Evolutionary conservation across 2,113 vertebrate species (phyloP).

Genomic region (Cervus canadensis): DNA sequence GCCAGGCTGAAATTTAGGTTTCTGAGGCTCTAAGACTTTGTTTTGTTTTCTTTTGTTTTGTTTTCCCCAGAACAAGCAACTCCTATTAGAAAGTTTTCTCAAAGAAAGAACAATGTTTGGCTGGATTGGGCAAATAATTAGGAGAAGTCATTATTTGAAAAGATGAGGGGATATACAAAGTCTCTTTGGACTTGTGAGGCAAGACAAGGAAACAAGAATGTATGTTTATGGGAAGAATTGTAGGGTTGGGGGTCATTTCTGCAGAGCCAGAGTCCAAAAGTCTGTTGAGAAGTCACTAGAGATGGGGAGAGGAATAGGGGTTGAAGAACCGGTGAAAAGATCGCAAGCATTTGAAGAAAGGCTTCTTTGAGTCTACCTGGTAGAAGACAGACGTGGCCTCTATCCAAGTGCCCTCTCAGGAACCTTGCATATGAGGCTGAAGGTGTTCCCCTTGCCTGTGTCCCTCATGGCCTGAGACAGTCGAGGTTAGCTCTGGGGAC

Average conservation of each 20-base stretch:
- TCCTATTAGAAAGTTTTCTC: not conserved
- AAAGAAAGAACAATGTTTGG: not conserved
- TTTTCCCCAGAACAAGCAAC: not conserved
- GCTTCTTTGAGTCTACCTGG: not conserved
- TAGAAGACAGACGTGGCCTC: not conserved
- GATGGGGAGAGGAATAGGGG: not conserved
- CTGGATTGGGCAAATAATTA: not conserved
- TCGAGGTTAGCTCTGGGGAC: not conserved
- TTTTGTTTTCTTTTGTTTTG: not conserved
- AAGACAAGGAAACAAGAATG: not conserved
- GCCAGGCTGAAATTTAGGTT: not conserved
- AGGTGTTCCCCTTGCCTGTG: not conserved
- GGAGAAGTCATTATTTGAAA: not conserved
- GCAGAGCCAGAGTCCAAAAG: not conserved
- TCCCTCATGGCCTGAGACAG: not conserved
- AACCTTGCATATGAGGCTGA: not conserved
- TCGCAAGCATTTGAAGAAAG: not conserved
- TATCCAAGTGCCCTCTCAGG: not conserved
- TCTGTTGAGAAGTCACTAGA: not conserved
- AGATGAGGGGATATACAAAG: not conserved
- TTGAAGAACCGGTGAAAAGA: accelerated
- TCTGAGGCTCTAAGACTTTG: not conserved
- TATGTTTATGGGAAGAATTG: not conserved
- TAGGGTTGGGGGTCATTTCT: not conserved
- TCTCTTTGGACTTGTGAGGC: not conserved